Evolutionary conservation across 2,797 vertebrate species (phyloP), one percentile per base, ranked within the genome.

Genomic region (Pangasius sanitwongsei): DNA sequence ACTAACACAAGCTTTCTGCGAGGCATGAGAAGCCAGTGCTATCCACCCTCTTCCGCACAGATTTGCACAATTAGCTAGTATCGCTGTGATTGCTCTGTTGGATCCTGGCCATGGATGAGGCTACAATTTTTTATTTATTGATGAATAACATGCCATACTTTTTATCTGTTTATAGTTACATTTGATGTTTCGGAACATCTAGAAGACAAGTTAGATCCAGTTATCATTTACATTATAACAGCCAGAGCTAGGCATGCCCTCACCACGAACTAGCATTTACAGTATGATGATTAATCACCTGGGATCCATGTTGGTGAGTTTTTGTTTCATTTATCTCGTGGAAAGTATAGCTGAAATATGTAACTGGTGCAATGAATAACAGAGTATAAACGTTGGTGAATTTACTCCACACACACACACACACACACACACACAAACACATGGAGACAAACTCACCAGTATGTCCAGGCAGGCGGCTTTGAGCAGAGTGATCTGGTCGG

Each of bases 401-500:
- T 70, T 67, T 37, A 70, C 65, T 55, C 3, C 63, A 67, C 28
- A 67, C 67, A 44, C 70, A 72, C 69, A 72, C 34, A 72, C 69
- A 23, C 34, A 74, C 70, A 74, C 70, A 74, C 37, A 74, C 37
- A 74, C 18, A 74, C 2, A 48, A 2, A 15, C 8, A 0, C 2
- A 82, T 15, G 18, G 31, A 70, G 2, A 85, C n/a, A 87, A 82
- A 96, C 97, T 1, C 95, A 99, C 98, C 97, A 99, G 95, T 92
- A 99, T 99, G 94, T 99, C 98, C 95, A 99, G 96, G 94, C 98
- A 99, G 94, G 98, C 98, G 84, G 98, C 98, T 96, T 99, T 99
- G 91, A 99, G 97, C 89, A 99, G 96, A 90, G 98, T 99, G 96
- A 99, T 99, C 94, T 99, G 98, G 96, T 99, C 98, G 31, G 98